Conservation (phyloP, 2,888 invertebrate genomes). For the Nomada fucata region DNA sequence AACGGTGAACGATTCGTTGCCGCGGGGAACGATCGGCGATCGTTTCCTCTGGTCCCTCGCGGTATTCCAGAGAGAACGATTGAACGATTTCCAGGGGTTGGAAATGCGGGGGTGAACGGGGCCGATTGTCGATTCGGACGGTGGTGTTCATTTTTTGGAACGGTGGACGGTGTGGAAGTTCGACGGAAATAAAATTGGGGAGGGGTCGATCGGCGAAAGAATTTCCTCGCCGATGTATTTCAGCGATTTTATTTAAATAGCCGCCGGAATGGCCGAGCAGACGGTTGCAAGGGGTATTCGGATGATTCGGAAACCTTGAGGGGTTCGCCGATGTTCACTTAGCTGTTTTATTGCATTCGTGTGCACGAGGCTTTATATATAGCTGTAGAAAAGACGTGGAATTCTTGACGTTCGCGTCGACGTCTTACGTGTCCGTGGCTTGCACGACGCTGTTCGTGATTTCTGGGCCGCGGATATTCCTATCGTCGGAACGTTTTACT, state of each 20-base stretch:
- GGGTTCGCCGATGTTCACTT: conserved; percentile 1
- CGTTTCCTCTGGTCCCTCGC: not conserved
- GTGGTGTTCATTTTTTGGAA: too few relatives aligned
- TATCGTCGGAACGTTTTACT: conserved; percentile 19
- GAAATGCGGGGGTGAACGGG: not conserved
- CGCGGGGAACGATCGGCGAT: not conserved
- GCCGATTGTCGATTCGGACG: too few relatives aligned
- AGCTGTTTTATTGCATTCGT: conserved; percentile 32
- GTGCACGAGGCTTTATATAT: conserved; percentile 58
- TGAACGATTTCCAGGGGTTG: not conserved
- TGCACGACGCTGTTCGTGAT: conserved; percentile 32
- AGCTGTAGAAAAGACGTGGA: conserved; percentile 55
- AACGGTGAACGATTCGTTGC: too few relatives aligned
- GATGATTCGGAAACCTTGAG: not conserved
- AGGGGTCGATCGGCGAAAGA: too few relatives aligned
- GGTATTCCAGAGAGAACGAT: too few relatives aligned
- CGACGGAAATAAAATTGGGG: too few relatives aligned
- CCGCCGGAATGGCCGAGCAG: too few relatives aligned
- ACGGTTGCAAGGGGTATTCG: too few relatives aligned
- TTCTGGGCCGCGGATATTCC: conserved; percentile 28
- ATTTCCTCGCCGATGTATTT: too few relatives aligned
- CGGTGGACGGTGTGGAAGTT: too few relatives aligned
- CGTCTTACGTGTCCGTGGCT: conserved; percentile 49
- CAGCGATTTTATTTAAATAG: too few relatives aligned
- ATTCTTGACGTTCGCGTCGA: conserved; percentile 59